Evolutionary conservation across 2,888 invertebrate species (phyloP).

Genomic region (Eupithecia dodoneata): DNA sequence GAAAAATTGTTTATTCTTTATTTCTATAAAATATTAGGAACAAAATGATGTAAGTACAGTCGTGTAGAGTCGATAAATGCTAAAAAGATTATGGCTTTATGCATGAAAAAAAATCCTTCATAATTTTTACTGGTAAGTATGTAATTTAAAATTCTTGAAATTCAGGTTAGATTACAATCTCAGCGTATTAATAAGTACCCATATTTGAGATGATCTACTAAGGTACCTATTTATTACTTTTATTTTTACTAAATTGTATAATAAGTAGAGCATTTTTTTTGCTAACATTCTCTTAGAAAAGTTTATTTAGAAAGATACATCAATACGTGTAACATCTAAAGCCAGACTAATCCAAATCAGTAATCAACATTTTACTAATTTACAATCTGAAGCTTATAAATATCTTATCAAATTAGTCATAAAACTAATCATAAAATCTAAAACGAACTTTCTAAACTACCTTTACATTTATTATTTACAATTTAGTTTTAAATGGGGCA

Average conservation of each 20-base stretch:
- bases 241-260: not conserved
- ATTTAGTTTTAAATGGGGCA: conserved; percentile 40
- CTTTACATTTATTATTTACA: conserved; percentile 49
- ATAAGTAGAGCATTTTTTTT: not conserved
- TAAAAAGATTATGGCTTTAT: not conserved
- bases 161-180: not conserved
- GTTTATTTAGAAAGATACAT: conserved; percentile 7
- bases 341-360: conserved; percentile 40
- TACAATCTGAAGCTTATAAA: conserved; percentile 40
- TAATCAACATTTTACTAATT: conserved; percentile 43
- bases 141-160: not conserved
- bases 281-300: not conserved
- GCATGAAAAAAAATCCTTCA: not conserved
- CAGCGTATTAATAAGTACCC: not conserved
- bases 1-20: not conserved
- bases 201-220: not conserved
- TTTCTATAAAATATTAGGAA: conserved; percentile 12
- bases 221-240: not conserved
- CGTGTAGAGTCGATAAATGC: conserved; percentile 14
- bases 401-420: conserved; percentile 34
- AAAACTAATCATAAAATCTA: conserved; percentile 40
- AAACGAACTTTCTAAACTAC: conserved; percentile 35
- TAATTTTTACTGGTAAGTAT: not conserved
- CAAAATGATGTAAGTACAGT: conserved; percentile 10
- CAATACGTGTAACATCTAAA: conserved; percentile 24